These are phyloP conservation scores for Orthochromis indermauri DNA, from an alignment of 2,113 vertebrate species.

Conservation along the genomic window DNA sequence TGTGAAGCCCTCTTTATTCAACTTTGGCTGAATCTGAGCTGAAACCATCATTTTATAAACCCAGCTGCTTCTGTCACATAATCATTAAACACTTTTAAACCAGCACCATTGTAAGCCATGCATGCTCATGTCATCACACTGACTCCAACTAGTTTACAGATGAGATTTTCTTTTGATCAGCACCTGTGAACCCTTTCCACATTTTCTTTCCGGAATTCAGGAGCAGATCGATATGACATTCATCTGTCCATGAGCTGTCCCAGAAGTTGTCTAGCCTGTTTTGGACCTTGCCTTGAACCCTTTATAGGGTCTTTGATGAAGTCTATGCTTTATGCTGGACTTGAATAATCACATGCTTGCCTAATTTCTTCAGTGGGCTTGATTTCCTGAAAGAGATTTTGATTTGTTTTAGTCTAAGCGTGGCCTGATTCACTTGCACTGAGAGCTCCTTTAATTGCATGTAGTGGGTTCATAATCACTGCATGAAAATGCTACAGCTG, in stretches of 20 bases:
- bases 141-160: not conserved
- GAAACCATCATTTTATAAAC: not conserved
- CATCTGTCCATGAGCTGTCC: not conserved
- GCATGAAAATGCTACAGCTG: not conserved
- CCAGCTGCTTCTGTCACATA: not conserved
- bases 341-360: not conserved
- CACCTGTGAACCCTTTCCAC: not conserved
- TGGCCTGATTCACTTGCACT: not conserved
- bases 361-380: not conserved
- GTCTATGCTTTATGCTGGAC: not conserved
- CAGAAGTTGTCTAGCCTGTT: not conserved
- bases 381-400: not conserved
- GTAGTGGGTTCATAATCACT: not conserved
- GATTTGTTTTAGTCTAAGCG: not conserved
- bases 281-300: not conserved
- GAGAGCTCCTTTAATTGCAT: not conserved
- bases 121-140: fast-evolving
- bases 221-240: not conserved
- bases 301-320: not conserved
- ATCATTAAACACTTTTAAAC: not conserved
- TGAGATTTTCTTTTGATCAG: not conserved
- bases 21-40: not conserved
- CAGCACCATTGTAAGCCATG: not conserved
- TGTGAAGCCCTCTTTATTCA: not conserved
- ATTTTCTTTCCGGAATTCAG: not conserved